Evolutionary conservation across 2,797 vertebrate species (phyloP).

Genomic region (Pagetopsis macropterus): DNA sequence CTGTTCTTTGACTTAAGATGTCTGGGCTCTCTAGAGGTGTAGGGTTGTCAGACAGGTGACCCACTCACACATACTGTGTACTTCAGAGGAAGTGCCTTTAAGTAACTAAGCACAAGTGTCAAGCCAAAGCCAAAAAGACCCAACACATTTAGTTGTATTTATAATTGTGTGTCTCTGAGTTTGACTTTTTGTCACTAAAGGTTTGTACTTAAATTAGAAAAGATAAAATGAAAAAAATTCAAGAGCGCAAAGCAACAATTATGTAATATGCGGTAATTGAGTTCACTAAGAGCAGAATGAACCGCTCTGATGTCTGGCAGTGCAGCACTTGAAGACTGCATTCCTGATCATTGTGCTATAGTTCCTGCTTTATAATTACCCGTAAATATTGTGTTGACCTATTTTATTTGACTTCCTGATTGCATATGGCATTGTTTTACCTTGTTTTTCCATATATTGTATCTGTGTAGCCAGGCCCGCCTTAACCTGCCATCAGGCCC

Average conservation of each 20-base stretch:
- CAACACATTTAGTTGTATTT: neutral
- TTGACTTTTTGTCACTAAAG: neutral
- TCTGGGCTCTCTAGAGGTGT: neutral
- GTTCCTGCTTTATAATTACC: neutral
- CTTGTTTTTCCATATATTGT: neutral
- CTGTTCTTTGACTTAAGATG: too few relatives aligned
- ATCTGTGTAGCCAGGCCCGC: neutral
- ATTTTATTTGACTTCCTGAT: neutral
- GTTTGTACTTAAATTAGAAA: neutral
- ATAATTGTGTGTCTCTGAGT: neutral
- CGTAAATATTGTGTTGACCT: neutral
- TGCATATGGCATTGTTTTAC: neutral
- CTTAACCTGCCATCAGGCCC: too few relatives aligned
- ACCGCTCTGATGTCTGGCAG: neutral
- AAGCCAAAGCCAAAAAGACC: neutral
- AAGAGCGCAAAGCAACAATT: neutral
- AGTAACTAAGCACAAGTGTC: neutral
- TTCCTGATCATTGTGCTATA: neutral
- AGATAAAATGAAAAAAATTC: too few relatives aligned
- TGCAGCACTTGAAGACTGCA: neutral
- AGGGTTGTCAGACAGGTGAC: slow-evolving; percentile 1
- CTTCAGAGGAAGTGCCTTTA: neutral
- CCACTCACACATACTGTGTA: neutral
- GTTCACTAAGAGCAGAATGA: neutral
- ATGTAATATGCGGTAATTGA: too few relatives aligned